Conservation (phyloP, 2,113 vertebrate genomes). For the Anhinga rufa region DNA sequence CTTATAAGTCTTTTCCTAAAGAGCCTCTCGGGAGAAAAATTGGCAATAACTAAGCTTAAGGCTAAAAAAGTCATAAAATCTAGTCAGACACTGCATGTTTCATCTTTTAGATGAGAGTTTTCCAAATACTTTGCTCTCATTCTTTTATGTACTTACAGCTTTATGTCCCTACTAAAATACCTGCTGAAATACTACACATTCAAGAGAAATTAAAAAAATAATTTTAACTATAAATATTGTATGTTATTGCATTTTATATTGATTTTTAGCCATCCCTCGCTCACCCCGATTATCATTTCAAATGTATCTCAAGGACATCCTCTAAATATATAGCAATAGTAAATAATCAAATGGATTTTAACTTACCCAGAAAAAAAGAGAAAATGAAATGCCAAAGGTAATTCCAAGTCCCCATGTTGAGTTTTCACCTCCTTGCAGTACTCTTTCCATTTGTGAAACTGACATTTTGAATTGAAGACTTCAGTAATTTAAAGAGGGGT, state of each 20-base stretch:
- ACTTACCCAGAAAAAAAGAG: constrained; percentile 32
- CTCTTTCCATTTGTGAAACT: not conserved
- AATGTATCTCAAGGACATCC: not conserved
- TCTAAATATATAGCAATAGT: not conserved
- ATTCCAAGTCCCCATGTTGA: constrained; percentile 4
- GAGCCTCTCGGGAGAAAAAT: not conserved
- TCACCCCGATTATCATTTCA: not conserved
- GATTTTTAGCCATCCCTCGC: not conserved
- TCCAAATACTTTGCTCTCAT: not conserved
- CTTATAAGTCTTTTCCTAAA: not conserved
- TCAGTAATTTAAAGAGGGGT: constrained; percentile 30
- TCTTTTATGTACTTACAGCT: not conserved
- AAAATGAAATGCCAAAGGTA: not conserved
- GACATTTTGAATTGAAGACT: not conserved
- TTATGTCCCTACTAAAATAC: not conserved
- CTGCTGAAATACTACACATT: not conserved
- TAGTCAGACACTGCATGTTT: not conserved
- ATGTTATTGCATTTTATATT: not conserved
- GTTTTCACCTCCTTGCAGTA: not conserved
- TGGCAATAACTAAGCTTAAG: not conserved
- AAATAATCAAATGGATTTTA: not conserved
- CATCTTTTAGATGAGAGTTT: not conserved
- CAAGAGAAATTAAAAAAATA: not conserved
- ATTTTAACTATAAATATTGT: not conserved
- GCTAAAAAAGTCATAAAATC: not conserved